Base-by-base conservation (phyloP, 2,888 invertebrate species). In the Osedax fenrisi region DNA sequence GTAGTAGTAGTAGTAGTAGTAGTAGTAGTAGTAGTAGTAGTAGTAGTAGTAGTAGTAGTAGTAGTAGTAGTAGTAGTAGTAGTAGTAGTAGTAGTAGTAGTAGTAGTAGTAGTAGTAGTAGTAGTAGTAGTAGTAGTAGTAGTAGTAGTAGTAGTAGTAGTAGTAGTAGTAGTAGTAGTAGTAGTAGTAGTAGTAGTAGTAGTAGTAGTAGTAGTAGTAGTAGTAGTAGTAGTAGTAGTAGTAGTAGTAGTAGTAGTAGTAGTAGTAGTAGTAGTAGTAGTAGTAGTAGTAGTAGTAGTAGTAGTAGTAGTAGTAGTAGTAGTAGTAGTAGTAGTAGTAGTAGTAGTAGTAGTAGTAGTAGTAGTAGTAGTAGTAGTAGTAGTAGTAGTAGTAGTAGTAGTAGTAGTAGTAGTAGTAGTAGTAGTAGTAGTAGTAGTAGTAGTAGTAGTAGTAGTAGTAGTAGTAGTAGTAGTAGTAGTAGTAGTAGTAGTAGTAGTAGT, bases 21-120 rank as follows among this genome's bases (percentile, higher is more conserved):
- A 56, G 56, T 56, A 56, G 56, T 56, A 56, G 56, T 56, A 56
- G 56, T 56, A 56, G 56, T 56, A 56, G 56, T 56, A 56, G 56
- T 56, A 56, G 56, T 56, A 56, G 56, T 56, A 13, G 56, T 56
- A 56, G 56, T 56, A 56, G 56, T 56, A 56, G 56, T 56, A 56
- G 56, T 56, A 56, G 56, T 56, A 56, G 10, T 56, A 56, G 10
- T 56, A 56, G 56, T 56, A 56, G 56, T 56, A 56, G 56, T 56
- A 17, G 56, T 56, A 17, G 5, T 5, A 5, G 5, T 5, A 61
- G 61, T 56, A 56, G 56, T 56, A 13, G 56, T 56, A 56, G 56
- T 56, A 56, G 10, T 56, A 17, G 56, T 56, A 56, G 56, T 56
- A 56, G 56, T 56, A 56, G 56, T 17, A 56, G 17, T 17, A 56